Base-by-base conservation (phyloP, 2,797 vertebrate genomes). In the Gymnoscopelus braueri region DNA sequence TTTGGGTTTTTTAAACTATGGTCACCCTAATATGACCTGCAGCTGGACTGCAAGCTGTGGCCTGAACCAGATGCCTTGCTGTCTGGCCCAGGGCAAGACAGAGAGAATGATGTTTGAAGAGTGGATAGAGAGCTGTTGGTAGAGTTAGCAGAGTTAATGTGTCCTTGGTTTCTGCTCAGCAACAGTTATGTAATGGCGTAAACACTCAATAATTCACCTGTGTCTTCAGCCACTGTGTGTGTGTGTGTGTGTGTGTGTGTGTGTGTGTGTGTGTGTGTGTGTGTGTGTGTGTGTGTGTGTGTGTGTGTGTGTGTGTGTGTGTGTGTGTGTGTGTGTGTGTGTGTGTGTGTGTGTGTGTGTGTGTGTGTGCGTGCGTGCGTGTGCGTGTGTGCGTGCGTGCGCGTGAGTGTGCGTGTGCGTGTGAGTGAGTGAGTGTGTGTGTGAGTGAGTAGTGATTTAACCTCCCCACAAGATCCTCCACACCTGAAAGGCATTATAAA, bases 1-100 rank as follows among this genome's bases (percentile, higher is more conserved):
- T 29, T 29, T 29, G 3, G 26, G 26, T 29, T 29, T 4, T 29
- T 29, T 29, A 29, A 29, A 29, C 26, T 29, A 29, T 29, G 26
- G 26, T 29, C 26, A 29, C 26, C 88, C 89, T 93, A 92, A 93
- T 91, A 90, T 83, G 72, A 82, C 92, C 89, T 32, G 82, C 62
- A 90, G 88, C 86, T 63, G 79, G 84, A 81, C 80, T 62, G 80
- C 92, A 85, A 85, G 93, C 90, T 90, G 84, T 75, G 83, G 91
- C 91, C 88, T 86, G 93, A 92, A 84, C 90, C 91, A 91, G 90
- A 94, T 94, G 91, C 92, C 85, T 92, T 10, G 24, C 81, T 90
- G 87, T 90, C 84, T 88, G 65, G 71, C 86, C 80, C 62, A 56
- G 70, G 84, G 89, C 79, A 63, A 79, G 61, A 75, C 75, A 65